Conservation (phyloP, 2,888 invertebrate genomes). For the Reticulitermes lucifugus region DNA sequence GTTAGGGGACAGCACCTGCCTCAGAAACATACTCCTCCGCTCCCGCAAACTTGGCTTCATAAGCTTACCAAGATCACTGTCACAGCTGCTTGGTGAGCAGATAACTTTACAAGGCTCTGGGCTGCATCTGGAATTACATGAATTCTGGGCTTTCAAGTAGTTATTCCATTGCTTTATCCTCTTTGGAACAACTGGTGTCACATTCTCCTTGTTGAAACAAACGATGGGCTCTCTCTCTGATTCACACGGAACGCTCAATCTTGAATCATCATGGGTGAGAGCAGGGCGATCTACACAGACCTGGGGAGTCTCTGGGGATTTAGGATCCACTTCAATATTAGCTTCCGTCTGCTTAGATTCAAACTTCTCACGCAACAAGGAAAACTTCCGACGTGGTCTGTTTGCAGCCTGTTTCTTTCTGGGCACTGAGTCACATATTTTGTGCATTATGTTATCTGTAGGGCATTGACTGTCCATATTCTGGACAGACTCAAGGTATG, state of each 20-base stretch:
- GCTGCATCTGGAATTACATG: slow-evolving; percentile 38
- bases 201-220: slow-evolving; percentile 58
- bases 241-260: neutral
- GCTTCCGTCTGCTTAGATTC: slow-evolving; percentile 60
- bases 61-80: slow-evolving; percentile 8
- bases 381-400: slow-evolving; percentile 70
- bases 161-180: slow-evolving; percentile 55
- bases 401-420: slow-evolving; percentile 57
- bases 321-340: neutral
- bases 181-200: slow-evolving; percentile 56
- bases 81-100: neutral
- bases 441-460: neutral
- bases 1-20: slow-evolving; percentile 69
- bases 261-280: neutral
- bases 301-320: neutral
- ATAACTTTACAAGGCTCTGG: slow-evolving; percentile 36
- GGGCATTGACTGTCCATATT: neutral
- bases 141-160: slow-evolving; percentile 49
- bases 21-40: slow-evolving; percentile 68
- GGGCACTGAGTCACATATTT: neutral
- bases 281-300: neutral
- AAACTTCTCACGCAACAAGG: slow-evolving; percentile 70
- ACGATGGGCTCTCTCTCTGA: slow-evolving; percentile 46
- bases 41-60: slow-evolving; percentile 64
- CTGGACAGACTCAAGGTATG: neutral